These are phyloP conservation scores for Globodera rostochiensis DNA, from an alignment of 1,140 invertebrate genomes.

Conservation along the genomic window DNA sequence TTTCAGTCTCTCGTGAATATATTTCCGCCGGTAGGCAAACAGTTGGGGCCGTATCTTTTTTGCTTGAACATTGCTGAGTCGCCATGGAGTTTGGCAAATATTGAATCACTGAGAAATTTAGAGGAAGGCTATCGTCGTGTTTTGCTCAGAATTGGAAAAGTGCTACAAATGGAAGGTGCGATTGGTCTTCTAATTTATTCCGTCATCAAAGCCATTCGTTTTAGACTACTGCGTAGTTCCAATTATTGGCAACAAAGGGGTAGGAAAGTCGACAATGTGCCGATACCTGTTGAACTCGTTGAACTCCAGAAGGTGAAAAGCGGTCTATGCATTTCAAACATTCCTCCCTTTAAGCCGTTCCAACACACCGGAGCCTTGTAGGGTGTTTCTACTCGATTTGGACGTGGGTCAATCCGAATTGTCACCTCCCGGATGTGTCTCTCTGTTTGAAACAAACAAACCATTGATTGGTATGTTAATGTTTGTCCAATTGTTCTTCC, in stretches of 20 bases:
- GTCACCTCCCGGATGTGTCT: constrained; percentile 31
- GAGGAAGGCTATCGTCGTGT: constrained; percentile 11
- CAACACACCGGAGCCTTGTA: constrained; percentile 11
- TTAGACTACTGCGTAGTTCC: constrained; percentile 20
- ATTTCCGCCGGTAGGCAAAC: background rate
- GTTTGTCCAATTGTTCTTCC: constrained; percentile 2
- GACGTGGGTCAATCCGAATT: constrained; percentile 43
- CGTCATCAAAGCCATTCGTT: background rate
- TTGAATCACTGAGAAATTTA: background rate
- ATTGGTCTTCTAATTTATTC: background rate
- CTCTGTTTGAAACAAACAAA: constrained; percentile 36
- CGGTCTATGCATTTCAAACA: too few species aligned
- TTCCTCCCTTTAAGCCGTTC: background rate
- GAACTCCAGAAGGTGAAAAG: constrained; percentile 12
- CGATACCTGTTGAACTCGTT: constrained; percentile 35
- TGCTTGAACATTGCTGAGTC: background rate
- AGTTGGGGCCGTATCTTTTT: constrained; percentile 1
- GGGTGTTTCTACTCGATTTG: constrained; percentile 37
- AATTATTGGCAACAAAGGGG: constrained; percentile 41
- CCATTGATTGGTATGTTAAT: constrained; percentile 31
- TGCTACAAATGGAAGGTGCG: background rate
- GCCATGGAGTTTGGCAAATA: background rate
- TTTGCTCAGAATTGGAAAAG: constrained; percentile 6
- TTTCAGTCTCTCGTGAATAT: background rate
- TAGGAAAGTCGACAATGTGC: constrained; percentile 37